Evolutionary conservation across 2,797 vertebrate species (phyloP), one percentile per base, ranked within the genome.

Genomic region (Natrix natrix): DNA sequence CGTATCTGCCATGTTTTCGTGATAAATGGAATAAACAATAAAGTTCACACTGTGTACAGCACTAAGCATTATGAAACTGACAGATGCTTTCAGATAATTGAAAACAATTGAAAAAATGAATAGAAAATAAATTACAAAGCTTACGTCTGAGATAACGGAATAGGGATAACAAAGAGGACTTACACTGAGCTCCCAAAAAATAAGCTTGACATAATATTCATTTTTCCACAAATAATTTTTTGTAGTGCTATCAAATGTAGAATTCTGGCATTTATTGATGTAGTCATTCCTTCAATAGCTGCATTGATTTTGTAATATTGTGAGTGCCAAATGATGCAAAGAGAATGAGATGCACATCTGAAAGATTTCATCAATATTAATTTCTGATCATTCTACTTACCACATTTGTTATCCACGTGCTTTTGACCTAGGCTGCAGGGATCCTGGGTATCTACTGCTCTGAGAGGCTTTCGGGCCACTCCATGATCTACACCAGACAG

Each of bases 401-500:
- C 98, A 97, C 99, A 99, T 95, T 98, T 98, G 97, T 96, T 98
- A 95, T 98, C 98, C n/a, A 97, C 88, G 0, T 97, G 97, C 93
- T 98, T 94, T 96, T 99, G 99, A 69, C 99, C 99, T 6, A 96
- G 96, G 57, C 95, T 96, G 55, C 99, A 99, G 92, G 97, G 96
- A 86, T 98, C 98, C 56, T 54, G 98, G 5, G 59, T 96, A 94
- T 98, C 98, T 0, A 97, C 93, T 0, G 97, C 95, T 95, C 97
- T 97, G 20, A 96, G 95, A 37, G 97, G 93, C 96, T 97, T 99
- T 90, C 97, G 98, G 93, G 98, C 97, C 48, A 98, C 96, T 91
- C 99, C 98, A 0, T 99, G 98, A 95, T 99, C 98, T 0, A 97
- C 91, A 22, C 99, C 99, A 0, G 98, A 98, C 54, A 99, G 96